These are phyloP conservation scores for Catharus fuscescens DNA, from an alignment of 2,113 vertebrate species.

Conservation along the genomic window DNA sequence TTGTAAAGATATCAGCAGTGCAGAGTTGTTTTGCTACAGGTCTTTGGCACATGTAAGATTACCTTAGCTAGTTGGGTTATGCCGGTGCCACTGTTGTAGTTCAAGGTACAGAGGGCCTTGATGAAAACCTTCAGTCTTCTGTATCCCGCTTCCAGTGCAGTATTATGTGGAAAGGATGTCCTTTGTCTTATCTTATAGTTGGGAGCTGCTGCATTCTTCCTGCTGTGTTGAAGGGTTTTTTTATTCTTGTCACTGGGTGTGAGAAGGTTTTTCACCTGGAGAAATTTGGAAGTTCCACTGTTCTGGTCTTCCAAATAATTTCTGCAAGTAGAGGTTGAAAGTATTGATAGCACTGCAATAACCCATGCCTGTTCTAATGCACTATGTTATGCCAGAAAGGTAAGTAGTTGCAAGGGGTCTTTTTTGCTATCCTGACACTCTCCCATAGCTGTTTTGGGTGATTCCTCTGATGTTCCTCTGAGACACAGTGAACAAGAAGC, in stretches of 20 bases:
- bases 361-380: background rate
- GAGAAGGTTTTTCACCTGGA: background rate
- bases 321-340: background rate
- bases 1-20: background rate
- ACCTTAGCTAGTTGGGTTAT: background rate
- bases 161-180: background rate
- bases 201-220: background rate
- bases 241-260: background rate
- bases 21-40: background rate
- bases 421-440: background rate
- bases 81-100: background rate
- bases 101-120: background rate
- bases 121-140: background rate
- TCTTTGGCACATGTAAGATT: background rate
- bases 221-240: background rate
- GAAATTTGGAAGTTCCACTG: background rate
- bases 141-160: background rate
- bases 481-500: background rate
- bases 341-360: background rate
- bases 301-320: background rate
- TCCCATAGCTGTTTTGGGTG: background rate
- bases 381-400: background rate
- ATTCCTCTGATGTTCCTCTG: background rate
- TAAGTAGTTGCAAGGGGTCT: accelerated
- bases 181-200: background rate